Base-by-base conservation (phyloP, 2,888 invertebrate species). In the Cosmopolites sordidus region DNA sequence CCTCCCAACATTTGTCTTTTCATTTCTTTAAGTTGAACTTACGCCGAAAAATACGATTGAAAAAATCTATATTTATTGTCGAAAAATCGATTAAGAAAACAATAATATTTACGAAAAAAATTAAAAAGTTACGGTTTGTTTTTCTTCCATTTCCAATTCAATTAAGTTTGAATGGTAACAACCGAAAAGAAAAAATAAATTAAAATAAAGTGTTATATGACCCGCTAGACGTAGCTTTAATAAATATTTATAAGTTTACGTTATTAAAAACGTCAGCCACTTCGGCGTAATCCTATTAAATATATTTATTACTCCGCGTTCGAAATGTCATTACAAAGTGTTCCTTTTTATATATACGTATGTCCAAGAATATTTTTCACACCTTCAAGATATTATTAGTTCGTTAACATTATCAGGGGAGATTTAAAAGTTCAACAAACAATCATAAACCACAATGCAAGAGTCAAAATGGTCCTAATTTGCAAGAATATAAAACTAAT, bases 261-360 rank as follows among this genome's bases (percentile, higher is more conserved):
- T 58, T 58, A 54, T 51, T 52, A 54, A 48, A 41, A 47, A 46
- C 44, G 51, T 52, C 57, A 57, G 60, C 56, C 61, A 58, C 54
- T 56, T 59, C 60, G 60, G 56, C 60, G 60, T 58, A 60, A 59
- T 60, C 61, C 58, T 60, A 60, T 62, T 62, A 62, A 59, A 60
- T 56, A 54, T 60, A 59, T 62, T 61, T 58, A 54, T 54, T 54
- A 44, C 58, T 54, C 51, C 45, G 33, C 22, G 8, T 22, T 22
- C 4, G 22, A 22, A 22, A 22, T 22, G 22, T 22, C 22, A 22
- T 22, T 22, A 22, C 22, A 22, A 22, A 22, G 22, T 22, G 22
- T 22, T 22, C 8, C 22, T 22, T 22, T 22, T 22, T 22, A 8
- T 22, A 22, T 3, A 22, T 8, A 22, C 22, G 22, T 8, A 8